A percentile compares a stretch with the other conserved stretches of the same genome.
Evolutionary conservation across 2,113 vertebrate species (phyloP).

Genomic region (Chaenogobius annularis): DNA sequence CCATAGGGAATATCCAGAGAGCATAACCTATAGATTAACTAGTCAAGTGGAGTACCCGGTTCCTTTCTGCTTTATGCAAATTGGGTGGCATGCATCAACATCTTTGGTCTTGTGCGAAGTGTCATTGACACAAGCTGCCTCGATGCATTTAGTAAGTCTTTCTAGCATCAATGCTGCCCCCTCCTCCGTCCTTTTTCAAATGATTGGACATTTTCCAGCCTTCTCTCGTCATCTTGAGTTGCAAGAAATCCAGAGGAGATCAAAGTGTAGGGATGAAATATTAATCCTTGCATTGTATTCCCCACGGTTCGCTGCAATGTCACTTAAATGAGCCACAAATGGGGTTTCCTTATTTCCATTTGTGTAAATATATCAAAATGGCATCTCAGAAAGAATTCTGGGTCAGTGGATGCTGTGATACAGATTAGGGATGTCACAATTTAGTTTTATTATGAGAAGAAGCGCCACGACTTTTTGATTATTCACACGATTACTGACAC

Average conservation of each 20-base stretch:
- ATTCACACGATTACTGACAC: neutral
- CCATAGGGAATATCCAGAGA: neutral
- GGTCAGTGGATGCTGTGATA: neutral
- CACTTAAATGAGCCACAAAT: slow-evolving; percentile 15
- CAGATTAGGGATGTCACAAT: neutral
- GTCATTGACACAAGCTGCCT: slow-evolving; percentile 17
- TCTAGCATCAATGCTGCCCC: neutral
- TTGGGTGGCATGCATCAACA: slow-evolving; percentile 1
- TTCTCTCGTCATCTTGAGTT: slow-evolving; percentile 2
- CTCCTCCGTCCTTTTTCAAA: neutral
- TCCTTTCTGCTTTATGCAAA: neutral
- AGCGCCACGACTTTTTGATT: neutral
- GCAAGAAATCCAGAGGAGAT: slow-evolving; percentile 8
- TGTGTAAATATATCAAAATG: slow-evolving; percentile 5
- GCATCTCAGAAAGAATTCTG: neutral
- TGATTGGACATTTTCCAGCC: slow-evolving; percentile 21
- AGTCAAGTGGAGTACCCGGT: slow-evolving; percentile 9
- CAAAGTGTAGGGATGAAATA: slow-evolving; percentile 32
- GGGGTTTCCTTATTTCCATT: neutral
- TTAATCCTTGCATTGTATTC: slow-evolving; percentile 18
- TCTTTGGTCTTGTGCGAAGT: neutral
- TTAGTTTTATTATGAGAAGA: neutral
- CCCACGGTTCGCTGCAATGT: slow-evolving; percentile 7
- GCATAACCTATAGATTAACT: slow-evolving; percentile 4
- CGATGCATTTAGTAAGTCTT: neutral